These are phyloP conservation scores for Flabesymbios commensalis DNA, from an alignment of 2,888 invertebrate genomes.

Conservation along the genomic window DNA sequence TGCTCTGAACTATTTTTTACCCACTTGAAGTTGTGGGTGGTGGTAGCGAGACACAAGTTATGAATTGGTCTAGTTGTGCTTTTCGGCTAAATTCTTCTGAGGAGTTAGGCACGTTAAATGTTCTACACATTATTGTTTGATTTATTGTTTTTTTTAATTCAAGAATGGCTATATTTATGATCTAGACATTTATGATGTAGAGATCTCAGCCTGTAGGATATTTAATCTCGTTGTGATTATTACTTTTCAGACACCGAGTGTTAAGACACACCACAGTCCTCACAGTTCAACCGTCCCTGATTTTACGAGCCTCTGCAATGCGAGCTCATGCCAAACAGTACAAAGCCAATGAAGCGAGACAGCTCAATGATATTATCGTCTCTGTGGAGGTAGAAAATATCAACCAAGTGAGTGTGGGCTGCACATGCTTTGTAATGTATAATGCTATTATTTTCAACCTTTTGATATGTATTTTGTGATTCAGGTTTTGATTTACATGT, in stretches of 20 bases:
- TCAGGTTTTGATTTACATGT: neutral
- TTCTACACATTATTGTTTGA: neutral
- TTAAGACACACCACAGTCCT: slow-evolving; percentile 54
- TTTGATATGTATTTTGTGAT: neutral
- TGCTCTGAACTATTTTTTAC: too few species aligned
- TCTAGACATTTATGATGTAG: neutral
- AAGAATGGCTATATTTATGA: neutral
- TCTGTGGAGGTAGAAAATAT: slow-evolving; percentile 58
- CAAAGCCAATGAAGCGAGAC: neutral
- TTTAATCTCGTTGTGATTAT: neutral
- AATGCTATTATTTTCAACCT: neutral
- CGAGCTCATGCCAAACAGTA: neutral
- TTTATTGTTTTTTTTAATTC: neutral
- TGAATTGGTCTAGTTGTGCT: too few species aligned
- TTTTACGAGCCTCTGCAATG: slow-evolving; percentile 5
- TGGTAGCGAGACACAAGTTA: too few species aligned
- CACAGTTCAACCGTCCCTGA: slow-evolving; percentile 10
- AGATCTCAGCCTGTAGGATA: too few species aligned
- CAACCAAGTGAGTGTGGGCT: slow-evolving; percentile 31
- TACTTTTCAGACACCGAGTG: slow-evolving; percentile 50
- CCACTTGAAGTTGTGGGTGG: too few species aligned
- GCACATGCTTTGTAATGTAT: neutral
- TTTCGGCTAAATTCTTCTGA: too few species aligned
- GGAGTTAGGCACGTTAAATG: too few species aligned
- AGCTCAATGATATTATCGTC: slow-evolving; percentile 42